A percentile compares a stretch with the other conserved stretches of the same genome.
phyloP scores from a whole-genome alignment of 2,888 invertebrate species.

The Cosmorhoe ocellata region DNA sequence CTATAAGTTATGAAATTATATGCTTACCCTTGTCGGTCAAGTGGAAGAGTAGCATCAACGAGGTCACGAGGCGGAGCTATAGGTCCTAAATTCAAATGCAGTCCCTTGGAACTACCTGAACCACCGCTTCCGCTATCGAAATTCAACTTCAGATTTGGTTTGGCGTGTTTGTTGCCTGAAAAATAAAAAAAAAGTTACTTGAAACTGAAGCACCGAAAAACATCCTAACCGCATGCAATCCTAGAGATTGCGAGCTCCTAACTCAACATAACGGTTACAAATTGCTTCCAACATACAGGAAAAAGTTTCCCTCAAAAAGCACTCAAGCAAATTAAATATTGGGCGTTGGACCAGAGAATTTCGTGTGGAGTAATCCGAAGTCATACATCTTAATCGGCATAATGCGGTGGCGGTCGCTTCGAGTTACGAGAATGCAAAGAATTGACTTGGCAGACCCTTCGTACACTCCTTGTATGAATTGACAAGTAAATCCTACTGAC shows the following conservation, averaged over 20 bases:
- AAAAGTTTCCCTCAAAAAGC: slow-evolving; percentile 75
- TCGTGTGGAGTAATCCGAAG: slow-evolving; percentile 66
- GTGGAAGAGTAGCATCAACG: slow-evolving; percentile 90
- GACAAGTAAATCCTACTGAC: slow-evolving; percentile 58
- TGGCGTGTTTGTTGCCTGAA: slow-evolving; percentile 79
- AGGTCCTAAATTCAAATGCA: slow-evolving; percentile 88
- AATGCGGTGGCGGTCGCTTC: slow-evolving; percentile 69
- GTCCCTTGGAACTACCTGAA: slow-evolving; percentile 74
- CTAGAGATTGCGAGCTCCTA: slow-evolving; percentile 58
- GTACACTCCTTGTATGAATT: slow-evolving; percentile 52
- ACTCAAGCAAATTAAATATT: slow-evolving; percentile 81
- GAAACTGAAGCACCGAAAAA: slow-evolving; percentile 19
- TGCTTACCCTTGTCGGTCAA: slow-evolving; percentile 93
- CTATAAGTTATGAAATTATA: too few relatives aligned
- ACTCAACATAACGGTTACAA: slow-evolving; percentile 76
- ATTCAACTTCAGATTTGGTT: slow-evolving; percentile 89
- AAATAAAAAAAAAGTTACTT: slow-evolving; percentile 32
- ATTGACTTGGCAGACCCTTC: slow-evolving; percentile 68
- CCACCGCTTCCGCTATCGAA: slow-evolving; percentile 82
- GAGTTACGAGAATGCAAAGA: slow-evolving; percentile 62
- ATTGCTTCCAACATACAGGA: slow-evolving; percentile 70
- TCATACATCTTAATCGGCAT: slow-evolving; percentile 80
- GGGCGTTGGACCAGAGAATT: slow-evolving; percentile 62
- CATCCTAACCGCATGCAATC: slow-evolving; percentile 57
- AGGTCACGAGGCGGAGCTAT: slow-evolving; percentile 86